Evolutionary conservation across 2,113 vertebrate species (phyloP).

Genomic region (Drymodes brunneopygia): DNA sequence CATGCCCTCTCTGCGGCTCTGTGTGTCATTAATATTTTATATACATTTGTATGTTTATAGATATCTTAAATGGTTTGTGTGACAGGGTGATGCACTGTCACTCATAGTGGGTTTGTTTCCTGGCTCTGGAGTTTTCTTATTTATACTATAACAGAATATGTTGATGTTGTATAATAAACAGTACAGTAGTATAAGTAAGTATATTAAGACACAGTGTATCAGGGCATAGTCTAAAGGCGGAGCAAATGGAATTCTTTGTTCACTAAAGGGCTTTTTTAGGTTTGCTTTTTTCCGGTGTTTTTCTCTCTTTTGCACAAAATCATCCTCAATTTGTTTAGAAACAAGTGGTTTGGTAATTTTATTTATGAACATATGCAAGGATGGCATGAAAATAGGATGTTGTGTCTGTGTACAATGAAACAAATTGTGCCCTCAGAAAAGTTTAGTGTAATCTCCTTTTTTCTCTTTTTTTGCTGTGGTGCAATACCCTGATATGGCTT

Average conservation of each 20-base stretch:
- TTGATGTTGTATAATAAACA: slow-evolving; percentile 22
- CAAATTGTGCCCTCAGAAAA: not conserved
- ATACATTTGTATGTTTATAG: not conserved
- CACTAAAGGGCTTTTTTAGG: not conserved
- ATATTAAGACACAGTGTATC: not conserved
- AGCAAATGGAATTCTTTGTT: not conserved
- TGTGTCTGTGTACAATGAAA: not conserved
- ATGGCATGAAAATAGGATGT: not conserved
- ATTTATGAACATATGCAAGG: slow-evolving; percentile 7
- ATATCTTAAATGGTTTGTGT: not conserved
- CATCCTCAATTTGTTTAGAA: not conserved
- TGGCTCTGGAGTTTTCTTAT: slow-evolving; percentile 16
- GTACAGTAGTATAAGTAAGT: slow-evolving; percentile 9
- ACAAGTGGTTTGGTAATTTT: not conserved
- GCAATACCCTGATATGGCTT: not conserved
- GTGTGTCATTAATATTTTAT: not conserved
- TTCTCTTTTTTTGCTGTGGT: not conserved
- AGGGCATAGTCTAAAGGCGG: not conserved
- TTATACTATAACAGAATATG: slow-evolving; percentile 24
- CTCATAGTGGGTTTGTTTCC: not conserved
- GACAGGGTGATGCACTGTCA: not conserved
- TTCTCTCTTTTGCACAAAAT: not conserved
- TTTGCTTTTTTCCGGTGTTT: not conserved
- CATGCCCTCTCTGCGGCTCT: not conserved
- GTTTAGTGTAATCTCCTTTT: not conserved